phyloP scores from a whole-genome alignment of 2,797 vertebrate species.

The Eremophila alpestris region DNA sequence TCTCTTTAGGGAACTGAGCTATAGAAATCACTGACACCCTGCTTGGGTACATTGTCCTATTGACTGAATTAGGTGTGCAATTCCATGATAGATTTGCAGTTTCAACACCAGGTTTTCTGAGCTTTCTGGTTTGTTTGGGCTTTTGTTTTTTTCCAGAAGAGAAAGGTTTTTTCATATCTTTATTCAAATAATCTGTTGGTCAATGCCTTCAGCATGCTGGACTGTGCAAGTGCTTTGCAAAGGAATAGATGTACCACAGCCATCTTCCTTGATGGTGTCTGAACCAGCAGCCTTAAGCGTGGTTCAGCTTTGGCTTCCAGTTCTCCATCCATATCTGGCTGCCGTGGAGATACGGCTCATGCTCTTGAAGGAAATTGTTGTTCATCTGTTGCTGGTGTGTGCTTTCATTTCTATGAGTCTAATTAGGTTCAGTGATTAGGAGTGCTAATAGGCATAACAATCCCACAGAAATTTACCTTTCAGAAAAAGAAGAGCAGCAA shows the following conservation, averaged over 20 bases:
- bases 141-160: not conserved
- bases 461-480: constrained; percentile 33
- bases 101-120: not conserved
- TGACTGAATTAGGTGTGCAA: rapidly evolving
- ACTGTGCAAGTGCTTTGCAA: rapidly evolving
- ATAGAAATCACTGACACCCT: not conserved
- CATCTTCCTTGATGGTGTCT: not conserved
- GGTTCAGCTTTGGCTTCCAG: not conserved
- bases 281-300: not conserved
- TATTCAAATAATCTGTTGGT: not conserved
- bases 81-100: not conserved
- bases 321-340: not conserved
- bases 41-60: not conserved
- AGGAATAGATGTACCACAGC: not conserved
- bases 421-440: constrained; percentile 38
- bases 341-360: rapidly evolving
- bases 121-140: not conserved
- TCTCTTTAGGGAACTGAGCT: not conserved
- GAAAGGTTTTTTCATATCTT: not conserved
- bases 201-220: not conserved
- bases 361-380: not conserved
- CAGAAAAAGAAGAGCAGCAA: not conserved
- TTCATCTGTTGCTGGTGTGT: not conserved
- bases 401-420: not conserved
- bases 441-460: constrained; percentile 29